phyloP scores from a whole-genome alignment of 2,797 vertebrate genomes.

The Xenops minutus region DNA sequence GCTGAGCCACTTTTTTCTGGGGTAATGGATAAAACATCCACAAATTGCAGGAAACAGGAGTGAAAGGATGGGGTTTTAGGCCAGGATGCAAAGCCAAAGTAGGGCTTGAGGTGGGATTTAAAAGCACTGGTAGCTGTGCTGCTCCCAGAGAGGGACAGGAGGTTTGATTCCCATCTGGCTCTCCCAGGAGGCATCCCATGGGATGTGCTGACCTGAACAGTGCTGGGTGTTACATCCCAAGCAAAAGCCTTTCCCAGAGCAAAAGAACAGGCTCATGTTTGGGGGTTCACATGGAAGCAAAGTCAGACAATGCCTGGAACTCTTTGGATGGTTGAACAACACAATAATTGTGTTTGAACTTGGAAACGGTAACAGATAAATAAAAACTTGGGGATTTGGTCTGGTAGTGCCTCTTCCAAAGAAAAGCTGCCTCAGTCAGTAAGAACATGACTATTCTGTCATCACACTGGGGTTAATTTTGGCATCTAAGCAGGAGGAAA shows the following conservation, averaged over 20 bases:
- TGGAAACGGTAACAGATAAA: background rate
- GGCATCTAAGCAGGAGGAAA: background rate
- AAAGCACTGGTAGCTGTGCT: background rate
- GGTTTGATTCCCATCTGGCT: background rate
- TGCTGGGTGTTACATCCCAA: accelerated
- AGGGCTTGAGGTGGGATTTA: background rate
- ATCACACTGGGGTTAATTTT: background rate
- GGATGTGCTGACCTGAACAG: background rate
- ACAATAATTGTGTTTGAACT: background rate
- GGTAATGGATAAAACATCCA: background rate
- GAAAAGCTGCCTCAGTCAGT: background rate
- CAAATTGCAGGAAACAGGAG: background rate
- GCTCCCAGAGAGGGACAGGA: background rate
- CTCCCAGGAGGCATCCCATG: accelerated
- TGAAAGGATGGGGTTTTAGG: background rate
- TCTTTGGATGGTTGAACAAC: background rate
- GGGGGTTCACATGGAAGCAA: background rate
- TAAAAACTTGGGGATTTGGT: background rate
- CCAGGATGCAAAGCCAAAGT: background rate
- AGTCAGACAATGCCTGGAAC: background rate
- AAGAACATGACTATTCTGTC: background rate
- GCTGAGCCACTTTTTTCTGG: background rate
- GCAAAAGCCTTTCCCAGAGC: background rate
- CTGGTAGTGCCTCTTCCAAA: background rate
- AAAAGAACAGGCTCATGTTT: background rate